phyloP scores from a whole-genome alignment of 64 coral and sea anemone genomes.

The Dendronephthya gigantea region DNA sequence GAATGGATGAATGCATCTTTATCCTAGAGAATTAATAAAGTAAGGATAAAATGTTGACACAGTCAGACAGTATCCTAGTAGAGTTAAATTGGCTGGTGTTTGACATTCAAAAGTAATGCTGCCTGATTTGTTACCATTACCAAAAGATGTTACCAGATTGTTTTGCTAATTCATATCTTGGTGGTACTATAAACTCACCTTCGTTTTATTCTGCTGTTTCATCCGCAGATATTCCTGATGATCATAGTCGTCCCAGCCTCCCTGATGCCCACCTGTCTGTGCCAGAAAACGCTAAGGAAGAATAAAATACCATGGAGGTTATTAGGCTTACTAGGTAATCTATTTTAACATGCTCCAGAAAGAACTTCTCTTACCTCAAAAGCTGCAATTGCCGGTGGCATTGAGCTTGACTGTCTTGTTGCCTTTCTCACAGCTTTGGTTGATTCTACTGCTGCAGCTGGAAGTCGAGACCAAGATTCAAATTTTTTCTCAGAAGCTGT shows the following conservation, averaged over 20 bases:
- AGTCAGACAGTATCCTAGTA: too few relatives aligned
- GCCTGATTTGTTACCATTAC: too few relatives aligned
- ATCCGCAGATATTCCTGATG: slow-evolving; percentile 74
- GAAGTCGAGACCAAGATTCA: slow-evolving; percentile 34
- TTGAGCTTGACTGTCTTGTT: slow-evolving; percentile 26
- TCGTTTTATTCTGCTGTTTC: slow-evolving; percentile 46
- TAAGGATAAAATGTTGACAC: neutral
- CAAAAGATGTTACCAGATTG: too few relatives aligned
- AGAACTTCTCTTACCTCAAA: slow-evolving; percentile 25
- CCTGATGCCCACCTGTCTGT: slow-evolving; percentile 84
- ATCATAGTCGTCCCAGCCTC: slow-evolving; percentile 96
- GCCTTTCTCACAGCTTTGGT: slow-evolving; percentile 29
- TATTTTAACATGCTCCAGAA: too few relatives aligned
- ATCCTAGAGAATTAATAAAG: slow-evolving; percentile 24
- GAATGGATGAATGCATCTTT: slow-evolving; percentile 50
- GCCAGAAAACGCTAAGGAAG: slow-evolving; percentile 66
- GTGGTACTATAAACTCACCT: too few relatives aligned
- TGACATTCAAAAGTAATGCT: too few relatives aligned
- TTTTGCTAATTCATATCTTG: too few relatives aligned
- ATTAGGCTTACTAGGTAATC: too few relatives aligned
- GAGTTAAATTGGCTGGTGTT: too few relatives aligned
- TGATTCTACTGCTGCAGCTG: slow-evolving; percentile 21
- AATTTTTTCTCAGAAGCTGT: slow-evolving; percentile 43
- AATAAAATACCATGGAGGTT: neutral
- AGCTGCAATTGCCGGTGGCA: slow-evolving; percentile 31